Evolutionary conservation across 2,113 vertebrate genomes (phyloP), one percentile per base, ranked within the genome.

Genomic region (Pseudorhombus dupliciocellatus): DNA sequence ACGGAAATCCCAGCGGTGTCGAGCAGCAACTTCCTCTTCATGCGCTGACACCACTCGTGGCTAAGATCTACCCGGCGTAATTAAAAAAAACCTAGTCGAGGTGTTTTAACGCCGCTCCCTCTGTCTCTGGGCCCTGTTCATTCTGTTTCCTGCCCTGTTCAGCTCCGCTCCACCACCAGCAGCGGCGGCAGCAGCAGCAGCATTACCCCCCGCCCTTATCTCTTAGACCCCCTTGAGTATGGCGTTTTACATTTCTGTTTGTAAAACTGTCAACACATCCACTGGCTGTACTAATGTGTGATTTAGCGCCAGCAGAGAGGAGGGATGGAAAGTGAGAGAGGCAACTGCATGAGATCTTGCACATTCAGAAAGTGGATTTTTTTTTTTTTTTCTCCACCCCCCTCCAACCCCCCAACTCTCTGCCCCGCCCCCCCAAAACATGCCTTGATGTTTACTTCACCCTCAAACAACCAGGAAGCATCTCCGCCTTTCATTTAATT

Each of bases 251-350:
- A 92, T 94, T 93, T 93, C 89, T 92, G 91, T 94, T 93, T 93
- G 92, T 93, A 92, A 93, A 92, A 93, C 92, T 92, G 91, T 92
- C 91, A 93, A 92, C 90, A 93, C 91, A 90, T 92, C 90, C 89
- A 87, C 90, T 91, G 89, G 88, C 90, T 93, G 89, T 87, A 92
- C 90, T 92, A 91, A 93, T 83, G 92, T 93, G 92, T 93, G 91
- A 92, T 90, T 93, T 94, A 92, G 91, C 90, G 83, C 92, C 90
- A 90, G 85, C 91, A 92, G 91, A 92, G 90, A 92, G 71, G 86
- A 90, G 90, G 88, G 87, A 91, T 88, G 77, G 87, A 81, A 84
- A 89, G 89, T 84, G 88, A 87, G 89, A 89, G 89, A 91, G 79
- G 88, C 88, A 92, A 91, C 91, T 90, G 91, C 91, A 93, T 92